A percentile compares a stretch with the other conserved stretches of the same genome.
Evolutionary conservation across 2,113 vertebrate species (phyloP).

Genomic region (Charadrius vociferus): DNA sequence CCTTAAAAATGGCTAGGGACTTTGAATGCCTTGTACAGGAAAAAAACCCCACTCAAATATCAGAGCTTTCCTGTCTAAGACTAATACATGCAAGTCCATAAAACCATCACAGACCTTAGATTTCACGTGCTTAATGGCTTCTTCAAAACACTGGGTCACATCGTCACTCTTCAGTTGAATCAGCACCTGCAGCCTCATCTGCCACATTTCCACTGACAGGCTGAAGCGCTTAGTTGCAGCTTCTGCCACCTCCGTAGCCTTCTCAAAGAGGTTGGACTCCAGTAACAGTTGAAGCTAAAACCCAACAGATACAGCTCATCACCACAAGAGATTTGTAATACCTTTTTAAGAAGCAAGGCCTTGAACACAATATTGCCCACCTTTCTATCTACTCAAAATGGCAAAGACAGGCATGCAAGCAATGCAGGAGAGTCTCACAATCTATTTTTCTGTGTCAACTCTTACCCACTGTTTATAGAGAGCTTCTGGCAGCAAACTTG

Average conservation of each 20-base stretch:
- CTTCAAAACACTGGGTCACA: slow-evolving; percentile 78
- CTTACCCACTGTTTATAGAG: slow-evolving; percentile 93
- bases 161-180: slow-evolving; percentile 71
- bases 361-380: not conserved
- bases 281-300: slow-evolving; percentile 76
- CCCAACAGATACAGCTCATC: not conserved
- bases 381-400: not conserved
- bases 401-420: not conserved
- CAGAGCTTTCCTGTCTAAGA: not conserved
- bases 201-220: slow-evolving; percentile 81
- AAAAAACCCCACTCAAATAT: not conserved
- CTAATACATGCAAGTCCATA: not conserved
- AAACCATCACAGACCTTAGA: slow-evolving; percentile 80
- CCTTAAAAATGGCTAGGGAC: not conserved
- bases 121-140: slow-evolving; percentile 80
- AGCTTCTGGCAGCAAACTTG: slow-evolving; percentile 78
- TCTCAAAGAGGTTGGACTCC: slow-evolving; percentile 57
- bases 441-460: not conserved
- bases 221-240: slow-evolving; percentile 75
- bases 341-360: not conserved
- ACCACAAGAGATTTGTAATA: not conserved
- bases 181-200: slow-evolving; percentile 81
- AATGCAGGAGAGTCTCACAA: not conserved
- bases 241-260: slow-evolving; percentile 77
- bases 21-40: not conserved